Conservation (phyloP, 2,113 vertebrate genomes). For the Scomber scombrus region DNA sequence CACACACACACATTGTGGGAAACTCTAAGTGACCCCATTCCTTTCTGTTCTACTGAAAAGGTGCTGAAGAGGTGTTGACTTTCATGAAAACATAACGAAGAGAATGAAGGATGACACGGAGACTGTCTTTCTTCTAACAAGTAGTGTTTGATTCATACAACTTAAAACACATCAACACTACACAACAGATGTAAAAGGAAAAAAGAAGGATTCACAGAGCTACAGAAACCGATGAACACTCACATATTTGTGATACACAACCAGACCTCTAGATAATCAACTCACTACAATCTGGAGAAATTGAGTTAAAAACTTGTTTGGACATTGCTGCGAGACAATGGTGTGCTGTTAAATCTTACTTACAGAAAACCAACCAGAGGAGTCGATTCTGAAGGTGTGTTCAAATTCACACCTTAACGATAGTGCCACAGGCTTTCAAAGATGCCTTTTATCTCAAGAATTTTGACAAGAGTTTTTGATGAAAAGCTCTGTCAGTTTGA, state of each 20-base stretch:
- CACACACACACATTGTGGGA: slow-evolving; percentile 16
- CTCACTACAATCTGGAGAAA: background rate
- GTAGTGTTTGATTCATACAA: too few relatives aligned
- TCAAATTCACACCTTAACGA: background rate
- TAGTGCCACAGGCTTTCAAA: background rate
- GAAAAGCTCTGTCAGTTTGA: background rate
- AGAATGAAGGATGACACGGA: background rate
- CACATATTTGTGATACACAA: background rate
- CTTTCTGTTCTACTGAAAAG: slow-evolving; percentile 27
- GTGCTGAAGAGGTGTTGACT: slow-evolving; percentile 10
- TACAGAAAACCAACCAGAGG: background rate
- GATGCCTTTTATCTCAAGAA: slow-evolving; percentile 10
- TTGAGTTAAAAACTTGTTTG: background rate
- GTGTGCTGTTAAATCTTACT: background rate
- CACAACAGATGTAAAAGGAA: too few relatives aligned
- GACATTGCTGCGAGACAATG: too few relatives aligned
- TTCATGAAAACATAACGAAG: slow-evolving; percentile 17
- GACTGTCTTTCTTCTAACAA: too few relatives aligned
- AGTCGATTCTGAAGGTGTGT: slow-evolving; percentile 17
- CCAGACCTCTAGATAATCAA: background rate
- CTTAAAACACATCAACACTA: too few relatives aligned
- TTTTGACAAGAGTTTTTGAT: slow-evolving; percentile 19
- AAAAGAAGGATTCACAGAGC: background rate
- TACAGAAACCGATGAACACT: background rate
- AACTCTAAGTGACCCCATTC: slow-evolving; percentile 37